These are phyloP conservation scores for Stomatorhinus walkeri DNA, from an alignment of 2,797 vertebrate species.

Conservation along the genomic window DNA sequence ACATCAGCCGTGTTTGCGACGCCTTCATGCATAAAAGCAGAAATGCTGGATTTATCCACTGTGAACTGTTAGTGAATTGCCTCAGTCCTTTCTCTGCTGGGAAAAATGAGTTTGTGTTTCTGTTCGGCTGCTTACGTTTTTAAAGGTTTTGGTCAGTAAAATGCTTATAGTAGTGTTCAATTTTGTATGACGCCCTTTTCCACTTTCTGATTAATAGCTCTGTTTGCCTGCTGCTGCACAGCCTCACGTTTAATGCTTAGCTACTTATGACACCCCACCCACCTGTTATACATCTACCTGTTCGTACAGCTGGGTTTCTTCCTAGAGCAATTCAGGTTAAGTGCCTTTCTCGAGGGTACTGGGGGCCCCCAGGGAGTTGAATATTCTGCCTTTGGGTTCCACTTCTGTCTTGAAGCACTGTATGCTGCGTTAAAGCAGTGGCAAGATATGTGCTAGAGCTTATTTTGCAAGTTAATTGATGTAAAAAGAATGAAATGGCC, in stretches of 20 bases:
- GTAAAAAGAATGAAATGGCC: neutral
- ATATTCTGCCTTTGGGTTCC: neutral
- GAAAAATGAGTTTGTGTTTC: neutral
- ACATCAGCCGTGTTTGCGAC: neutral
- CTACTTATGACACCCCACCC: neutral
- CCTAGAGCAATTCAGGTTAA: neutral
- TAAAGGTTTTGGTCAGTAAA: neutral
- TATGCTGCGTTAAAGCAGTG: neutral
- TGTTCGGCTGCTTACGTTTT: neutral
- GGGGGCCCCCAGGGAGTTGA: neutral
- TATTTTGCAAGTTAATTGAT: neutral
- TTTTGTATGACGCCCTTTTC: neutral
- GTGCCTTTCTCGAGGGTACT: neutral
- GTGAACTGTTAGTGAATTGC: neutral
- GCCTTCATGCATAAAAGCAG: neutral
- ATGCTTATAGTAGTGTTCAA: neutral
- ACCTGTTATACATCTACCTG: neutral
- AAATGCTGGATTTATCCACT: neutral
- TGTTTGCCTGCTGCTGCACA: neutral
- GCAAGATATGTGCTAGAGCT: neutral
- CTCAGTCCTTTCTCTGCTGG: neutral
- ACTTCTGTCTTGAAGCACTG: neutral
- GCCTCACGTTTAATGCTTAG: neutral
- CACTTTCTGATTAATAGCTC: neutral
- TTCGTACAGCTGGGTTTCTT: neutral